Percentiles rank a stretch among this genome's conserved stretches.
Conservation (phyloP, 2,888 invertebrate genomes). For the Drosophila bunnanda region DNA sequence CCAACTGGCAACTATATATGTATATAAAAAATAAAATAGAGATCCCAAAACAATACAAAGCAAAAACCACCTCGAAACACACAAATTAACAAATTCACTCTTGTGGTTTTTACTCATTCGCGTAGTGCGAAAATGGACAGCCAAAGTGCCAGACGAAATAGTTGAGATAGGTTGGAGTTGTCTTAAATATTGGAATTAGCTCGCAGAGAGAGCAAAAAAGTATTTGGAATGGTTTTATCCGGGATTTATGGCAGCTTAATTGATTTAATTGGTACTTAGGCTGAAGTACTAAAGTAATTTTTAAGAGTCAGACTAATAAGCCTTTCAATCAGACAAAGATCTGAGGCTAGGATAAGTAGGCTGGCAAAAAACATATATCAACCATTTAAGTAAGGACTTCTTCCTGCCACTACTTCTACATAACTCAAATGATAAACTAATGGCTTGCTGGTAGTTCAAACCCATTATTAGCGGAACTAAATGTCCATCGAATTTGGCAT, state of each 20-base stretch:
- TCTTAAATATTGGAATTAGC: background rate
- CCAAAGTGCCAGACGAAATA: constrained; percentile 39
- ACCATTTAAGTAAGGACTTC: background rate
- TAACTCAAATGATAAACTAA: background rate
- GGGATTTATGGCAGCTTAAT: constrained; percentile 13
- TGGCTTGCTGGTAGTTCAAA: background rate
- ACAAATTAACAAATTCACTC: constrained; percentile 50
- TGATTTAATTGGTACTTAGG: background rate
- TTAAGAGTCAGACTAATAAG: background rate
- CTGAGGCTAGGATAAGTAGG: too few species aligned
- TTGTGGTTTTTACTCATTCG: constrained; percentile 40
- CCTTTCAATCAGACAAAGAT: background rate
- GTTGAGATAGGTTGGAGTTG: constrained; percentile 39
- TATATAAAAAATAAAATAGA: background rate
- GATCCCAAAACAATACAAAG: constrained; percentile 21
- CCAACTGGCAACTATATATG: background rate
- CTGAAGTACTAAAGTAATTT: background rate
- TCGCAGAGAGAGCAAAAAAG: background rate
- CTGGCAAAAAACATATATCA: background rate
- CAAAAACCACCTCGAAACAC: constrained; percentile 26
- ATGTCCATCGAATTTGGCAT: constrained; percentile 11
- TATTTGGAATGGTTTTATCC: background rate
- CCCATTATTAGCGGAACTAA: constrained; percentile 7
- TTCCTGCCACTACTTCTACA: background rate
- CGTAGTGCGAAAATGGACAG: constrained; percentile 54